Evolutionary conservation across 2,113 vertebrate species (phyloP), one percentile per base, ranked within the genome.

Genomic region (Paradisaea rubra): DNA sequence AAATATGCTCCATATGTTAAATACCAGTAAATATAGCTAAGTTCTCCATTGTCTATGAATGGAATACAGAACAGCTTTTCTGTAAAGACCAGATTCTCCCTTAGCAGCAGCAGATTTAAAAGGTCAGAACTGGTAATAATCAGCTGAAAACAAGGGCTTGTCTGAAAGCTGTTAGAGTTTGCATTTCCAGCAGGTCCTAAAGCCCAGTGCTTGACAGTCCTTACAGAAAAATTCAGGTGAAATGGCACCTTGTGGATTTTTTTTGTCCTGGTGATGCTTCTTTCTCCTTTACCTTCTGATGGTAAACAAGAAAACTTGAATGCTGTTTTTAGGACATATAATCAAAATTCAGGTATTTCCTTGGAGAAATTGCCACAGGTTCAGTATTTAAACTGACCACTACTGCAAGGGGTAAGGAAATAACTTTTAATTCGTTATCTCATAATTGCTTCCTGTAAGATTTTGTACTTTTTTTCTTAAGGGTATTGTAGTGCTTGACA

Each of bases 1-100:
- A 96, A 95, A 96, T 96, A 95, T 95, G 85, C 85, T 93, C 82
- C 91, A 83, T 96, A 95, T 95, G 94, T 95, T 97, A 96, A 97
- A 95, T 90, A 96, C 88, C 85, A 86, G 94, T 96, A 96, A 97
- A 97, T 95, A 95, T 90, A 96, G 84, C 71, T 94, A 97, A 95
- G 89, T 95, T 97, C 79, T 94, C 60, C 60, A 53, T 56, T 91
- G 81, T 86, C 91, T 96, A 94, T 73, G 72, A 91, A 93, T 41
- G 31, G 93, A 95, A 95, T 95, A 93, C 71, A 94, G 79, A 96
- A 54, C 68, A 95, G 94, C 82, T 95, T 96, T 95, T 91, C 93
- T 93, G 89, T 86, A 89, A 95, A 95, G 95, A 95, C 94, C 88
- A 94, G 89, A 83, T 86, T 91, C 91, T 97, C 89, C 96, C 93